These are phyloP conservation scores for Hippopotamus amphibius DNA, from an alignment of 2,113 vertebrate species.

Conservation along the genomic window DNA sequence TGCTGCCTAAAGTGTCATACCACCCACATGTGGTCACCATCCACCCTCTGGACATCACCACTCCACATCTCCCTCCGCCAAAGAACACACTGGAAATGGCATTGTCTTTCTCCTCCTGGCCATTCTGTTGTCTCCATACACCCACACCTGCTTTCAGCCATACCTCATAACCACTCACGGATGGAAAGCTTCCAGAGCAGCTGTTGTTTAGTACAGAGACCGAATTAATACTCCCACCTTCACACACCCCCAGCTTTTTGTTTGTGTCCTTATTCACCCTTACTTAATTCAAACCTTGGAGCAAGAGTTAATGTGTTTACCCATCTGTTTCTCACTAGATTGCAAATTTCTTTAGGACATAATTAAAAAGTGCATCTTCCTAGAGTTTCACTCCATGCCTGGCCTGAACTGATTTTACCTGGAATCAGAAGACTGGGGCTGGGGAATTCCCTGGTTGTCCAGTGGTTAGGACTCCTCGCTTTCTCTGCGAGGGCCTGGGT, in stretches of 20 bases:
- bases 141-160: slow-evolving; percentile 41
- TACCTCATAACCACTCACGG: not conserved
- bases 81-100: not conserved
- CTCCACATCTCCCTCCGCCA: not conserved
- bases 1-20: not conserved
- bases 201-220: slow-evolving; percentile 60
- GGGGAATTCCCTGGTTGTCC: not conserved
- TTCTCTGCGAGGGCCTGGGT: too few species aligned
- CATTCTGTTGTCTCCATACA: not conserved
- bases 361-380: not conserved
- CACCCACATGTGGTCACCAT: not conserved
- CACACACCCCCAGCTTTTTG: not conserved
- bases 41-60: not conserved
- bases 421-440: not conserved
- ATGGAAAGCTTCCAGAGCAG: slow-evolving; percentile 22
- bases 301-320: slow-evolving; percentile 55
- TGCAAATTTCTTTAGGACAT: not conserved
- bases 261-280: slow-evolving; percentile 54
- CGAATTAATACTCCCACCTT: slow-evolving; percentile 49
- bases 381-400: not conserved
- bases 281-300: slow-evolving; percentile 4
- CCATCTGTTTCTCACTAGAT: not conserved
- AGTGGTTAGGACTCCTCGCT: too few species aligned
- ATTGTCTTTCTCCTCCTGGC: not conserved
- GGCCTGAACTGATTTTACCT: not conserved